phyloP scores from a whole-genome alignment of 2,113 vertebrate species.

The Mormyrus lacerda region DNA sequence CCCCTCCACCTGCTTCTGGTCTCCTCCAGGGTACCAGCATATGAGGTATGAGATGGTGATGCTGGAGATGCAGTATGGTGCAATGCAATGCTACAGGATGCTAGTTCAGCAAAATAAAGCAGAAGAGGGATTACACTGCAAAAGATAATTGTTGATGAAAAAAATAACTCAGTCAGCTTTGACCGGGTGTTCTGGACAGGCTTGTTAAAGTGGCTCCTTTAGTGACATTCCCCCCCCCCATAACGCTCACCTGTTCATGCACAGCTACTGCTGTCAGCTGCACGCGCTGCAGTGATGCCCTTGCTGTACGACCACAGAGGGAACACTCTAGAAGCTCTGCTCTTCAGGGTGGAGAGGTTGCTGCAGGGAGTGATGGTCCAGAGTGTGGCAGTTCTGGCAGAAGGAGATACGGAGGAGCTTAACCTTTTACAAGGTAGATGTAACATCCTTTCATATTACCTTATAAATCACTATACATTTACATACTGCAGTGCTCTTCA shows the following conservation, averaged over 20 bases:
- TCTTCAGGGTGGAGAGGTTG: constrained; percentile 53
- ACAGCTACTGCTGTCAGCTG: constrained; percentile 66
- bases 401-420: constrained; percentile 66
- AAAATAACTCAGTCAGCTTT: background rate
- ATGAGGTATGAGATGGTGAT: constrained; percentile 59
- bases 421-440: constrained; percentile 61
- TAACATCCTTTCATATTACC: background rate
- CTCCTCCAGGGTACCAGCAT: constrained; percentile 69
- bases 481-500: background rate
- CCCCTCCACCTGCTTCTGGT: constrained; percentile 57
- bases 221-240: background rate
- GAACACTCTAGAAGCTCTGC: constrained; percentile 58
- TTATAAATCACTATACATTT: background rate
- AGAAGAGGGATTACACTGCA: background rate
- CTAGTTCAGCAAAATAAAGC: background rate
- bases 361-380: constrained; percentile 52
- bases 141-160: background rate
- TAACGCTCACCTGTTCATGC: background rate
- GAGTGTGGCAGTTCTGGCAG: constrained; percentile 67
- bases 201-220: background rate
- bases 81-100: background rate
- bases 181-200: background rate
- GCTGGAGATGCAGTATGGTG: background rate
- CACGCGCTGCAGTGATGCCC: constrained; percentile 49
- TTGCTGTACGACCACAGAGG: constrained; percentile 67